phyloP scores from a whole-genome alignment of 1,140 invertebrate species.

The Oreohelix idahoensis region DNA sequence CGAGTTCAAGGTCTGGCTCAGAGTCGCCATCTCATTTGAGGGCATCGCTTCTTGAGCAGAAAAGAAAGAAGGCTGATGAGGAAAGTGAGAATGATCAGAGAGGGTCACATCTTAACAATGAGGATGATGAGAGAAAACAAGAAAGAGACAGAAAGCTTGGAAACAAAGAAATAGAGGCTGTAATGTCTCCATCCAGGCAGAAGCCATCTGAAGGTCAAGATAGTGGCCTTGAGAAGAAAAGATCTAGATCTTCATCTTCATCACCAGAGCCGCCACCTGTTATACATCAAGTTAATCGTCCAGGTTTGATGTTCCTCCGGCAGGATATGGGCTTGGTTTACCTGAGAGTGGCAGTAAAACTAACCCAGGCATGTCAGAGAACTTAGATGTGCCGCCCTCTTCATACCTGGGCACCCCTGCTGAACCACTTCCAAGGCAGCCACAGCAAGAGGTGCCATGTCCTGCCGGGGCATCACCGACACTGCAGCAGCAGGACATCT shows the following conservation, averaged over 20 bases:
- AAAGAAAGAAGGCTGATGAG: not conserved
- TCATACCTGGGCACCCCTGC: not conserved
- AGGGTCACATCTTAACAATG: not conserved
- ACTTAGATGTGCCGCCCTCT: not conserved
- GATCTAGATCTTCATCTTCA: conserved; percentile 19
- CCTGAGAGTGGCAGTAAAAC: not conserved
- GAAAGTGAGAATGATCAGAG: not conserved
- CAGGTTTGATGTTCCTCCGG: conserved; percentile 17
- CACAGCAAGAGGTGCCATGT: not conserved
- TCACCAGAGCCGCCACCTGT: conserved; percentile 39
- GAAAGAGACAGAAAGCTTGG: not conserved
- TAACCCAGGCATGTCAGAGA: not conserved
- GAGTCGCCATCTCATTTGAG: conserved; percentile 26
- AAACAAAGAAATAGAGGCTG: not conserved
- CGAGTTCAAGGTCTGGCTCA: conserved; percentile 25
- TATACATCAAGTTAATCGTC: conserved; percentile 26
- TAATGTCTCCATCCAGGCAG: not conserved
- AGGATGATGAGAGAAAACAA: not conserved
- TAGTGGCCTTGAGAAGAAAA: not conserved
- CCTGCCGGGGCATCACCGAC: not conserved
- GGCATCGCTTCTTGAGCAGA: conserved; percentile 29
- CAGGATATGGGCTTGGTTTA: not conserved
- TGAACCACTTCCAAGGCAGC: not conserved
- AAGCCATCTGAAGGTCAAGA: not conserved
- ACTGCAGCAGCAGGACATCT: conserved; percentile 23